Evolutionary conservation across 2,888 invertebrate genomes (phyloP), one percentile per base, ranked within the genome.

Genomic region (Suillia variegata): DNA sequence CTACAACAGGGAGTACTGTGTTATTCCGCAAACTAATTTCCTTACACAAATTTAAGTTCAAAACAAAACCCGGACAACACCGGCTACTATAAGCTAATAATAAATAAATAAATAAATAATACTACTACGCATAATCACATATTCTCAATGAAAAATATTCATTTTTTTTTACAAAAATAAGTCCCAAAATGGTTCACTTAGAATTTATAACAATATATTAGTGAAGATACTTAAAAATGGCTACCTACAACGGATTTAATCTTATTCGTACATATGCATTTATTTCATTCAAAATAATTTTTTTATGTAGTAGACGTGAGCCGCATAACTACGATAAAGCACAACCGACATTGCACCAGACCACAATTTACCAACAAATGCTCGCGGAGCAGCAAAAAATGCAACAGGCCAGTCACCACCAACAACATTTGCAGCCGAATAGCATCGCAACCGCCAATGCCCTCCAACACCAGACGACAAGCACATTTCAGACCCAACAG

Each of bases 291-390:
- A 45, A 15, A n/a, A 6, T n/a, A 45, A n/a, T 50, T 45, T 31
- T 54, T 59, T 51, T n/a, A 38, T n/a, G n/a, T n/a, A 21, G 54
- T 57, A 76, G 79, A 26, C 77, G 82, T 5, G 82, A 82, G 67
- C 81, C 81, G n/a, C 82, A 82, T 59, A 83, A 83, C 61, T 82
- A 82, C 58, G 83, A 82, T 63, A 83, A 81, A 71, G 80, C 80
- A 15, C 80, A 80, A 66, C 82, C 83, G 18, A 82, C 82, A n/a
- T 49, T 78, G 59, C 82, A 83, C 61, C 82, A 82, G 72, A 83
- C 83, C 1, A 78, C 70, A n/a, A 73, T 83, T n/a, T 83, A 82
- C 66, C 82, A 82, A 60, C 82, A 82, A 71, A 78, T 82, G 77
- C 59, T 83, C 54, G 81, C 81, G 8, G 82, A 82, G 63, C 78